Base-by-base conservation (phyloP, 2,113 vertebrate genomes). In the Hippocampus zosterae region DNA sequence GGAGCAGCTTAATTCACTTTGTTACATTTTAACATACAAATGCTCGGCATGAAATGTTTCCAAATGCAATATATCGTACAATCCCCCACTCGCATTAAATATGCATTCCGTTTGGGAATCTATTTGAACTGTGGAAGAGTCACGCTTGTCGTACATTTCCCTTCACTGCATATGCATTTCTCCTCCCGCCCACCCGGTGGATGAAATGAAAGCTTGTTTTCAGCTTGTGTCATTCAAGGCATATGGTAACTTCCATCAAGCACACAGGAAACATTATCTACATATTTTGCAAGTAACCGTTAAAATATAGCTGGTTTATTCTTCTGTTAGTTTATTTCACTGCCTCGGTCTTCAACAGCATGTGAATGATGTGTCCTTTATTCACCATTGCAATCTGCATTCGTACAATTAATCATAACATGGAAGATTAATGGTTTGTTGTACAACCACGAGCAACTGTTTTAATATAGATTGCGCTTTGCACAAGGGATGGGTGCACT, bases 81-180 rank as follows among this genome's bases (percentile, higher is more conserved):
- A 75, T 70, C 78, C 72, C 80, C 85, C 73, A 87, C 77, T 73
- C 65, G 67, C 67, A 69, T 8, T 41, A 69, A 69, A 63, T 5
- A 74, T 73, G 21, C 50, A n/a, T 74, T 68, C 65, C 44, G 65
- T 70, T 55, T 69, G 61, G 27, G 81, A 86, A 78, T 80, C 59
- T 75, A 74, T 74, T 77, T 79, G 63, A 85, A 79, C 66, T 83
- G 80, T 80, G 55, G 40, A 70, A 65, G 42, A 82, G 68, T 74
- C 74, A 82, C 37, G 74, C 73, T 81, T 69, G 76, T 83, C 68
- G 75, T 71, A 42, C 66, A 84, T 80, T 82, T 82, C 55, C 62
- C 70, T 78, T 84, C 71, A 71, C 64, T 57, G 80, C 81, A 87
- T 84, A 90, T 89, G 75, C 72, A 81, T 76, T 88, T 80, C 70